A percentile compares a stretch with the other conserved stretches of the same genome.
phyloP scores from a whole-genome alignment of 2,888 invertebrate genomes.

The Hemistola chrysoprasaria region DNA sequence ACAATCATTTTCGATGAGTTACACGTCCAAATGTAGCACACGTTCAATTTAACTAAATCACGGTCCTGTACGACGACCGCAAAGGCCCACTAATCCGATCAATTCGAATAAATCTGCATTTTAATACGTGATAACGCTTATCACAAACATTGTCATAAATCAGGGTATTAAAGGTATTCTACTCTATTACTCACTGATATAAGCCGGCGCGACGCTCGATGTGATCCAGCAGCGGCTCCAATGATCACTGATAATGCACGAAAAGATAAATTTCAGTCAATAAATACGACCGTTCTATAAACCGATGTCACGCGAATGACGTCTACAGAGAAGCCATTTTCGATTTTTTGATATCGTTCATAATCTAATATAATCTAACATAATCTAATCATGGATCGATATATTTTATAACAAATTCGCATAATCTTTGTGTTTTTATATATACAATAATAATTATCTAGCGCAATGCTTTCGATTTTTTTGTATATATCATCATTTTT shows the following conservation, averaged over 20 bases:
- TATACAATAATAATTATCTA: too few species aligned
- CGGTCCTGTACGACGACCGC: slow-evolving; percentile 31
- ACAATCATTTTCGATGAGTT: slow-evolving; percentile 5
- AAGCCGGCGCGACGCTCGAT: slow-evolving; percentile 35
- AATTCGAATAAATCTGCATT: slow-evolving; percentile 36
- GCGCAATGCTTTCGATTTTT: too few species aligned
- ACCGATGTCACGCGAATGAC: slow-evolving; percentile 47
- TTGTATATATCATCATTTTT: too few species aligned
- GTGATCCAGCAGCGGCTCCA: slow-evolving; percentile 34
- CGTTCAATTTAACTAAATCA: slow-evolving; percentile 28
- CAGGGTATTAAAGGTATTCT: slow-evolving; percentile 27
- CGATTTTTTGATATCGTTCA: slow-evolving; percentile 23
- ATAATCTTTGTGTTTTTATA: too few species aligned
- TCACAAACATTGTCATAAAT: slow-evolving; percentile 23
- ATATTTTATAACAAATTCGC: too few species aligned
- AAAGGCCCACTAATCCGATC: slow-evolving; percentile 20
- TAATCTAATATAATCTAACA: too few species aligned
- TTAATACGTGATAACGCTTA: slow-evolving; percentile 20
- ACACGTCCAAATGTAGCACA: slow-evolving; percentile 1
- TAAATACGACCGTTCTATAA: slow-evolving; percentile 35
- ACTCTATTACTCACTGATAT: slow-evolving; percentile 46
- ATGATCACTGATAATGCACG: slow-evolving; percentile 46
- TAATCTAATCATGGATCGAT: too few species aligned
- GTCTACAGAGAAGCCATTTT: slow-evolving; percentile 36
- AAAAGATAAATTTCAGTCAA: slow-evolving; percentile 40